Conservation (phyloP, 2,113 vertebrate genomes). For the Natator depressus region DNA sequence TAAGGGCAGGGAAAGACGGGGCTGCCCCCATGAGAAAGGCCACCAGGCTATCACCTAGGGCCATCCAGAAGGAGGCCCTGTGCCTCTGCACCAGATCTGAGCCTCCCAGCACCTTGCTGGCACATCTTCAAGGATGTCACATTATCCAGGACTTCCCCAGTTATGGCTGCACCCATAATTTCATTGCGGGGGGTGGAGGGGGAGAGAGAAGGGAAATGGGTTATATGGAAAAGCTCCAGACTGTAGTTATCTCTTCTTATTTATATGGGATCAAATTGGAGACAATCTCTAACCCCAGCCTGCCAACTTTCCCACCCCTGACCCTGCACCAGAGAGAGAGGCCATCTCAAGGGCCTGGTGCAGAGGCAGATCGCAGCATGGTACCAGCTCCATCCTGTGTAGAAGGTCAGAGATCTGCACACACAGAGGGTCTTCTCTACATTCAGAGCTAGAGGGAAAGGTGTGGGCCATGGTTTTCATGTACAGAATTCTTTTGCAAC, state of each 20-base stretch:
- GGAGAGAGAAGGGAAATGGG: background rate
- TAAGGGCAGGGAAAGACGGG: background rate
- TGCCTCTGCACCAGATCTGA: background rate
- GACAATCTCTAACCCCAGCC: background rate
- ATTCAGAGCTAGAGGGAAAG: background rate
- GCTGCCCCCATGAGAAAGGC: background rate
- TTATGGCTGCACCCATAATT: background rate
- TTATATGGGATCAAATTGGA: background rate
- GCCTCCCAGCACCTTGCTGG: background rate
- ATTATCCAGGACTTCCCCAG: background rate
- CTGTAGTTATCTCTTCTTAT: background rate
- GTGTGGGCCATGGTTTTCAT: background rate
- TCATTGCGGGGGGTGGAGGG: background rate
- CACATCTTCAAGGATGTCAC: background rate
- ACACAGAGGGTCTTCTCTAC: background rate
- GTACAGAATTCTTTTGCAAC: background rate
- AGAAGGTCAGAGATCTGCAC: background rate
- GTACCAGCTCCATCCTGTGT: background rate
- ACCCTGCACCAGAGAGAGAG: background rate
- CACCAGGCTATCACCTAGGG: background rate
- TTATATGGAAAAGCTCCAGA: background rate
- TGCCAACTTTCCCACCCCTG: background rate
- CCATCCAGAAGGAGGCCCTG: background rate
- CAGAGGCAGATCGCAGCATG: too few relatives aligned
- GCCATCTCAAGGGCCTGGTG: background rate